phyloP scores from a whole-genome alignment of 2,113 vertebrate species.

The Silurus meridionalis region DNA sequence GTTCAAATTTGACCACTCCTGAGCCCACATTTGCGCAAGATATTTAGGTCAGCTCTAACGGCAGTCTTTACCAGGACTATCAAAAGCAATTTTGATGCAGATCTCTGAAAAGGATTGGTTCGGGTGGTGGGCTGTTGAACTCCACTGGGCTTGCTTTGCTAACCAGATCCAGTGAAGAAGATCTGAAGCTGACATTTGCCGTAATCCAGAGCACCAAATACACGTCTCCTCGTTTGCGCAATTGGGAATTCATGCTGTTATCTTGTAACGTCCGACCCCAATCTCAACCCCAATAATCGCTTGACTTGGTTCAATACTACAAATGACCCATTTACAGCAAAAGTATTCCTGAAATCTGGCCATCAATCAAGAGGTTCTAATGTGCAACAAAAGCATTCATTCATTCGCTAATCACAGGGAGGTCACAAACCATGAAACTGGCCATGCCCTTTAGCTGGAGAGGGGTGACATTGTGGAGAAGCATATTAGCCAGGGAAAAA shows the following conservation, averaged over 20 bases:
- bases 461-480: neutral
- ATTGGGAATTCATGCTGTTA: constrained; percentile 19
- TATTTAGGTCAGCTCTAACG: neutral
- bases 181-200: neutral
- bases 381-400: neutral
- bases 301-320: neutral
- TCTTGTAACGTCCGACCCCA: neutral
- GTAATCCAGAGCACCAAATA: neutral
- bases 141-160: neutral
- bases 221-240: constrained; percentile 18
- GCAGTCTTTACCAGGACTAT: neutral
- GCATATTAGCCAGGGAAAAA: neutral
- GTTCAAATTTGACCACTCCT: neutral
- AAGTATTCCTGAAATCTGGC: neutral
- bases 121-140: neutral
- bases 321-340: neutral
- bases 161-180: neutral
- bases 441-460: neutral
- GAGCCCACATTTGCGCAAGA: neutral
- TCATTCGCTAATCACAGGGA: neutral
- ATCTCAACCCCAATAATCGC: neutral
- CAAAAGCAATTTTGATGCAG: neutral
- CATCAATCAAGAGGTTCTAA: neutral
- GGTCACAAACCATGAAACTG: neutral
- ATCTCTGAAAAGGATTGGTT: neutral